Base-by-base conservation (phyloP, 2,888 invertebrate genomes). In the Leuctra nigra region DNA sequence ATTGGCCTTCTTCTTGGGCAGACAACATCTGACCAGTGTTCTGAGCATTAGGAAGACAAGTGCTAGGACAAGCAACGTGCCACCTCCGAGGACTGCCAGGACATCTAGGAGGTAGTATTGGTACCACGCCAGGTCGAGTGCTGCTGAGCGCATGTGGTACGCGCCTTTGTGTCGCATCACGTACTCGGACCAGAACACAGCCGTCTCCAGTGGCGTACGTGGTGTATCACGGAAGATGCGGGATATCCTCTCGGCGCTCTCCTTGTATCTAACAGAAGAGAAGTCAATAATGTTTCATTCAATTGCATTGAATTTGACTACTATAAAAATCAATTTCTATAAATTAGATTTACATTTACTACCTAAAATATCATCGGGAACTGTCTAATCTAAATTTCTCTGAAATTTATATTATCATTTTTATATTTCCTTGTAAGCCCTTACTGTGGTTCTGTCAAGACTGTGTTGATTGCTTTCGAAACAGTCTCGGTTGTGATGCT, bases 101-200 rank as follows among this genome's bases (percentile, higher is more conserved):
- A 62, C 59, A 25, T 62, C 62, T 9, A 77, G 58, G 29, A 76
- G 63, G 18, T 70, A 59, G 59, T 71, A 70, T 62, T 74, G 71
- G 64, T 73, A 70, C 61, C 73, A 71, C 2, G 68, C 67, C 58
- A 77, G 65, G 55, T 72, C 67, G 7, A 72, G 63, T 1, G 72
- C 70, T 9, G 70, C 65, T 0, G 74, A 73, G 56, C 72, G 73
- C 23, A 75, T 63, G 54, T 72, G 69, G 1, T 63, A 59, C 0
- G 75, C 74, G 1, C 73, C 74, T 2, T 71, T 68, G 61, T 76
- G 69, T 36, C 72, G 65, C 6, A 70, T 79, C 1, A 83, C 79
- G 66, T 84, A 79, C 66, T 86, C 84, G 22, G 82, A 76, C 85
- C 84, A 86, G 72, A 80, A 80, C 6, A 81, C 71, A 7, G 86